Conservation (phyloP, 2,113 vertebrate genomes). For the Myotis brandtii region DNA sequence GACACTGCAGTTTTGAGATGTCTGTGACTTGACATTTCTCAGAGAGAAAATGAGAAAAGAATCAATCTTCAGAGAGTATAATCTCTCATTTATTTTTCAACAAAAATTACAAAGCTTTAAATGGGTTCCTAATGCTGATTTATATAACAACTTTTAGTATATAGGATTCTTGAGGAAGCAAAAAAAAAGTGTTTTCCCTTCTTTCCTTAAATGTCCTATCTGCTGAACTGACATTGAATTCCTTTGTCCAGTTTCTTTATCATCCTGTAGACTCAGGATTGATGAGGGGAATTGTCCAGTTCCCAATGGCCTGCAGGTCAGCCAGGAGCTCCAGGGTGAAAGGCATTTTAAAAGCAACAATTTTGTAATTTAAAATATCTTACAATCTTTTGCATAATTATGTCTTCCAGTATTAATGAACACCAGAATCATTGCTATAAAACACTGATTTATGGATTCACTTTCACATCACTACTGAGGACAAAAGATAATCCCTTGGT, state of each 20-base stretch:
- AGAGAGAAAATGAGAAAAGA: neutral
- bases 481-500: neutral
- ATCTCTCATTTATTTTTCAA: neutral
- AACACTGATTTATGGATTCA: neutral
- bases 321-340: neutral
- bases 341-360: neutral
- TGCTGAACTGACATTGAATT: neutral
- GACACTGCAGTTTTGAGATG: neutral
- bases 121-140: neutral
- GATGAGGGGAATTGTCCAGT: neutral
- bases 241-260: neutral
- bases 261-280: accelerated
- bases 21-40: neutral
- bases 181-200: accelerated
- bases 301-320: neutral
- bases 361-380: neutral
- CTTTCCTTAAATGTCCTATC: neutral
- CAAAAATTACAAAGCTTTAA: neutral
- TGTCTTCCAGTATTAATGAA: constrained; percentile 14
- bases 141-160: neutral
- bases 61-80: neutral
- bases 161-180: neutral
- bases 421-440: neutral
- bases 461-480: neutral
- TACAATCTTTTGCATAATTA: neutral